phyloP scores from a whole-genome alignment of 2,888 invertebrate genomes.

The Agapetus fuscipes region DNA sequence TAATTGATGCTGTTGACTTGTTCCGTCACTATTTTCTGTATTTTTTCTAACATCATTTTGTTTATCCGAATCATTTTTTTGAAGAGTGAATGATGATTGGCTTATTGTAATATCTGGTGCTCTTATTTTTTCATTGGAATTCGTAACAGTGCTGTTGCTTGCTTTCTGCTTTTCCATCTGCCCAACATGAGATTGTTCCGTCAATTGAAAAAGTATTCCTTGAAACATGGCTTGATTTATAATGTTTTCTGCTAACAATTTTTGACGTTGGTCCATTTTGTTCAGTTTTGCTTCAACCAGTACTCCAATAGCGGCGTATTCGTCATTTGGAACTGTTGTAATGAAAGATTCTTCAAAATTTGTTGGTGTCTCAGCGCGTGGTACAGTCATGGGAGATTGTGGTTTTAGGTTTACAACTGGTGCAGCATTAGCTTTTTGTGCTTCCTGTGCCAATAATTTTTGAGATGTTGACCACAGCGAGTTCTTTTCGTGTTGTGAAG shows the following conservation, averaged over 20 bases:
- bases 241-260: conserved; percentile 17
- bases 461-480: conserved; percentile 17
- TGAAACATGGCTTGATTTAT: conserved; percentile 19
- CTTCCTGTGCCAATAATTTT: conserved; percentile 14
- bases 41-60: no score
- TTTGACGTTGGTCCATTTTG: conserved; percentile 17
- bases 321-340: conserved; percentile 5
- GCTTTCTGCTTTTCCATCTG: no score
- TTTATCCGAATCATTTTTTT: no score
- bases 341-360: not conserved
- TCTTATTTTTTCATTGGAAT: no score
- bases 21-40: no score
- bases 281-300: conserved; percentile 18
- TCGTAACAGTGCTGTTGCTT: no score
- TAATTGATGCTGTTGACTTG: no score
- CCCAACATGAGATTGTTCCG: conserved; percentile 13
- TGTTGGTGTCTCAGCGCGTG: not conserved
- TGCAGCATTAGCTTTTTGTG: not conserved
- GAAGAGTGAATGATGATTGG: no score
- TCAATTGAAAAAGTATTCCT: conserved; percentile 19
- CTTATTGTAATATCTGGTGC: no score
- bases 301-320: conserved; percentile 16
- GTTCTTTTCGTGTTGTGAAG: conserved; percentile 2
- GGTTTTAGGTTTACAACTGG: not conserved
- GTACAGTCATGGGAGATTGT: not conserved